Conservation (phyloP, 2,113 vertebrate genomes). For the Sander lucioperca region DNA sequence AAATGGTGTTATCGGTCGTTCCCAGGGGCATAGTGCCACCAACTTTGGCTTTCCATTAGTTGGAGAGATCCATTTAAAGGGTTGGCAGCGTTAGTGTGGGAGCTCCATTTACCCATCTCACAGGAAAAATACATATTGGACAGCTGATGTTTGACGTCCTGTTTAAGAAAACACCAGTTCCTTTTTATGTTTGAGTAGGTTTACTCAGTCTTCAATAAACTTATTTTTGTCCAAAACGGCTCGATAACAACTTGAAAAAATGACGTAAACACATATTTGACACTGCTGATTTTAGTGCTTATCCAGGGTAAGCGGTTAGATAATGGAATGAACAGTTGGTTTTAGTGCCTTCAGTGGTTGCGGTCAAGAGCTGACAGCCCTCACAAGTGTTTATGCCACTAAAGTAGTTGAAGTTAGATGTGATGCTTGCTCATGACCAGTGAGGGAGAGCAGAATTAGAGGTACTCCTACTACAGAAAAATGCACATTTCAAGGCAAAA, state of each 20-base stretch:
- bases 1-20: constrained; percentile 37
- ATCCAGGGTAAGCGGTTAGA: too few relatives aligned
- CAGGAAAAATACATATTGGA: constrained; percentile 15
- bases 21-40: constrained; percentile 35
- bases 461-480: too few relatives aligned
- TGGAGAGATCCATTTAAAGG: constrained; percentile 36
- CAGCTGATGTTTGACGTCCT: constrained; percentile 12
- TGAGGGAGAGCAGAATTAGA: not conserved
- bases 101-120: constrained; percentile 16
- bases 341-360: too few relatives aligned
- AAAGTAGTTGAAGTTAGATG: not conserved
- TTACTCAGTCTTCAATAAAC: not conserved
- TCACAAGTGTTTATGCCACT: not conserved
- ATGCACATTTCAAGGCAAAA: not conserved
- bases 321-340: too few relatives aligned
- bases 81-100: constrained; percentile 9
- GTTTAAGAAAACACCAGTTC: not conserved
- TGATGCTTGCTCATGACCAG: not conserved
- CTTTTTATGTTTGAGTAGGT: not conserved
- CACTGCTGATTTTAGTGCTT: not conserved
- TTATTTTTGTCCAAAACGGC: not conserved
- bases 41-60: constrained; percentile 34
- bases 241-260: not conserved
- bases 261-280: not conserved
- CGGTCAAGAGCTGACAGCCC: not conserved